Conservation (phyloP, 2,797 vertebrate species). For the Scyliorhinus canicula region DNA sequence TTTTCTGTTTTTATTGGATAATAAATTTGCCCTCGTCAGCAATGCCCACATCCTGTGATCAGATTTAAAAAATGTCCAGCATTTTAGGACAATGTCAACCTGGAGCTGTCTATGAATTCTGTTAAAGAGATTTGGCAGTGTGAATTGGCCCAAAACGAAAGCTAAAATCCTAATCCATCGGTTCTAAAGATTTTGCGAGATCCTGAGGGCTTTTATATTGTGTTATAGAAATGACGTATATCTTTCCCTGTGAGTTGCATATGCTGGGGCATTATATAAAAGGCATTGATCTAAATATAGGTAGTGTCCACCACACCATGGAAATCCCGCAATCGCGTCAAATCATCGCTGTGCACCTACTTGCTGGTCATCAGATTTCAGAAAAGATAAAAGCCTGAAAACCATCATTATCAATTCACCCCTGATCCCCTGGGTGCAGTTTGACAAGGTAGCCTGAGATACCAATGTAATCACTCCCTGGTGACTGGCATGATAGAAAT, state of each 20-base stretch:
- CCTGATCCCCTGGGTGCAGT: not conserved
- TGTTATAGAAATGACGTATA: not conserved
- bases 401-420: not conserved
- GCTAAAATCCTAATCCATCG: too few species aligned
- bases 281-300: not conserved
- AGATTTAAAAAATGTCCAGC: too few species aligned
- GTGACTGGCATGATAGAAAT: not conserved
- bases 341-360: not conserved
- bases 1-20: too few species aligned
- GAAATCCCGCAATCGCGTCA: not conserved
- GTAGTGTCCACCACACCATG: not conserved
- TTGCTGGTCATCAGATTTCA: not conserved
- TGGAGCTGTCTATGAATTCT: too few species aligned
- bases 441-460: not conserved
- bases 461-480: not conserved
- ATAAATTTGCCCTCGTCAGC: too few species aligned
- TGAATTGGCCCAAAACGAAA: too few species aligned
- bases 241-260: not conserved
- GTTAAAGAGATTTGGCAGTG: too few species aligned
- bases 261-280: not conserved
- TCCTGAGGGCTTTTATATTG: not conserved
- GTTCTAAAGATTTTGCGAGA: too few species aligned
- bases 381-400: not conserved
- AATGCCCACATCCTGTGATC: too few species aligned
- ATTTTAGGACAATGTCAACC: too few species aligned